These are phyloP conservation scores for Caenorhabditis tropicalis DNA, from an alignment of 1,140 invertebrate genomes.

Conservation along the genomic window DNA sequence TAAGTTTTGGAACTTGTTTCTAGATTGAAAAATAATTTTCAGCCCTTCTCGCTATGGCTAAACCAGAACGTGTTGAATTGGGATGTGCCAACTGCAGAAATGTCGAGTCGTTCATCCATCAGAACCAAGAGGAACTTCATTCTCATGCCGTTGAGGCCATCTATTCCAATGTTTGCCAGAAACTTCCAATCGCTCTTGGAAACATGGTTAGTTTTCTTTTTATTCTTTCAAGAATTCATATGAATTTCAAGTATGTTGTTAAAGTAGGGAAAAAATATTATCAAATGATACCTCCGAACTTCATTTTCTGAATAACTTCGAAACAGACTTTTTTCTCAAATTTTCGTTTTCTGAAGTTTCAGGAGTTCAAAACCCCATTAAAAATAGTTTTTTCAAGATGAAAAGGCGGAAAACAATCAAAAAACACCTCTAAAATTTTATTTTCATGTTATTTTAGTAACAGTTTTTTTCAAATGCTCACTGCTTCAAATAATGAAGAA, in stretches of 20 bases:
- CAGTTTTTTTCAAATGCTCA: no score
- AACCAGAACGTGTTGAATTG: background rate
- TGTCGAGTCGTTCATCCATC: background rate
- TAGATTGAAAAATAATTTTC: background rate
- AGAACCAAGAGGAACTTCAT: background rate
- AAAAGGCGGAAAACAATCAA: no score
- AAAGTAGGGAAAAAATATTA: background rate
- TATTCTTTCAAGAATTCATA: no score
- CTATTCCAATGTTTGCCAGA: background rate
- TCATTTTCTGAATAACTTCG: no score
- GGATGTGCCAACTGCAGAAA: background rate
- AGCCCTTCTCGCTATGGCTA: background rate
- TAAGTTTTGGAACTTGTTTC: background rate
- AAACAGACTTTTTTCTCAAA: no score
- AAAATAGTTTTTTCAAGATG: no score
- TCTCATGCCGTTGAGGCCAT: conserved; percentile 3
- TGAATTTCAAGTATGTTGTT: background rate
- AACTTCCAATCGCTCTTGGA: conserved; percentile 16
- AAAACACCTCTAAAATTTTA: no score
- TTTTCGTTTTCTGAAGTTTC: no score
- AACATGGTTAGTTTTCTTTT: conserved; percentile 7
- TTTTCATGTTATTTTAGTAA: no score
- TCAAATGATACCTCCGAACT: no score
- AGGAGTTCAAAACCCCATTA: no score
- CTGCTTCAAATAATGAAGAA: no score